Conservation (phyloP, 2,113 vertebrate genomes). For the Seriola aureovittata region DNA sequence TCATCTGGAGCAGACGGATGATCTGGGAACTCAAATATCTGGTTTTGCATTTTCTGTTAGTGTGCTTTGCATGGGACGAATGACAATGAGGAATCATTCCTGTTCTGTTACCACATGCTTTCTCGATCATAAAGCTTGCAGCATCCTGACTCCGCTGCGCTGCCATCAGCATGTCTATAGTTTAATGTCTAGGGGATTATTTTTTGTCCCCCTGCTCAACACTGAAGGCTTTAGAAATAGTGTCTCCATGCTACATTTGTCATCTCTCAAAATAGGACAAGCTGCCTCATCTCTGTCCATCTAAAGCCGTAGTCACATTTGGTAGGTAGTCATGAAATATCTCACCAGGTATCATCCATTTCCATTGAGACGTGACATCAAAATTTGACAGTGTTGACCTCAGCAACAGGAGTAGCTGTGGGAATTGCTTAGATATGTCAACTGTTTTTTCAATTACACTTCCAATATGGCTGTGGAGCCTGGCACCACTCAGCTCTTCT, state of each 20-base stretch:
- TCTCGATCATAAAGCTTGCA: slow-evolving; percentile 18
- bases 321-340: neutral
- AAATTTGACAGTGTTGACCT: slow-evolving; percentile 18
- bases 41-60: slow-evolving; percentile 59
- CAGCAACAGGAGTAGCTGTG: neutral
- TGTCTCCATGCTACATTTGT: slow-evolving; percentile 54
- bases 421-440: neutral
- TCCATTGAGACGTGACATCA: neutral
- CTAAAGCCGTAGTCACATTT: slow-evolving; percentile 29
- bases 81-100: slow-evolving; percentile 25
- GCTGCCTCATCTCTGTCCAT: slow-evolving; percentile 52
- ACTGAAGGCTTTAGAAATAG: slow-evolving; percentile 47
- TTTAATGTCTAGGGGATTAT: slow-evolving; percentile 47
- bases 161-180: slow-evolving; percentile 58
- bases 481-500: no score
- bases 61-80: slow-evolving; percentile 37
- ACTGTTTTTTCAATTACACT: neutral
- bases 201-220: slow-evolving; percentile 44
- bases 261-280: slow-evolving; percentile 59
- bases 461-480: neutral
- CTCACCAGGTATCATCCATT: slow-evolving; percentile 19
- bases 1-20: neutral
- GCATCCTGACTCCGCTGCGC: slow-evolving; percentile 24
- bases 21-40: neutral
- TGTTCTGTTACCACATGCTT: slow-evolving; percentile 16